These are phyloP conservation scores for Tokudaia muenninki DNA, from an alignment of 2,797 vertebrate genomes.

Conservation along the genomic window DNA sequence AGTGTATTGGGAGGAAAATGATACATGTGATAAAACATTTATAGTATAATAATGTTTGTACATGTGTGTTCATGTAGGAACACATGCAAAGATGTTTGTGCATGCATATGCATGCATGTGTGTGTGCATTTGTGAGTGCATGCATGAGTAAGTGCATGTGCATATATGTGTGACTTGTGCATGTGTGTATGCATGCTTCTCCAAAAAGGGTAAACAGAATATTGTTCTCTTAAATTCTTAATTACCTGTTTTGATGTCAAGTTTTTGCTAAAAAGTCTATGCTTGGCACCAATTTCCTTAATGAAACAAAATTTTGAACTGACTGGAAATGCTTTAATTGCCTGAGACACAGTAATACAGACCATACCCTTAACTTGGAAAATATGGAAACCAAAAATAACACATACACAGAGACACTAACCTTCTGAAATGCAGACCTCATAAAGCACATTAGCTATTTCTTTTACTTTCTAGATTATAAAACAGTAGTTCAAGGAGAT, in stretches of 20 bases:
- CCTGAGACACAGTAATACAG: neutral
- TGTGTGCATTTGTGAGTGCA: neutral
- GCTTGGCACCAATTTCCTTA: neutral
- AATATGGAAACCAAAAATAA: neutral
- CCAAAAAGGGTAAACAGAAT: neutral
- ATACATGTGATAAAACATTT: neutral
- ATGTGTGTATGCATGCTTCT: neutral
- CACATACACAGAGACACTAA: neutral
- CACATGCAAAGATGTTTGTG: neutral
- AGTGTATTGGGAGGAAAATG: neutral
- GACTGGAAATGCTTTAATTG: neutral
- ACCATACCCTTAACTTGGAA: neutral
- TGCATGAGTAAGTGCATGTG: neutral
- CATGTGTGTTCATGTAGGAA: neutral
- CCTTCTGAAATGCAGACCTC: neutral
- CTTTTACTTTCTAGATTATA: conserved; percentile 10
- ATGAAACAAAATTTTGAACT: neutral
- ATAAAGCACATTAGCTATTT: neutral
- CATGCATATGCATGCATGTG: too few species aligned
- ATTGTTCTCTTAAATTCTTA: neutral
- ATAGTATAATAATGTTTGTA: neutral
- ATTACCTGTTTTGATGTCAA: neutral
- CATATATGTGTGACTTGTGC: too few species aligned
- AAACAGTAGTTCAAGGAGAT: conserved; percentile 1
- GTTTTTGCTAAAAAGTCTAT: neutral